Conservation (phyloP, 1,140 invertebrate genomes). For the Palaemon carinicauda region DNA sequence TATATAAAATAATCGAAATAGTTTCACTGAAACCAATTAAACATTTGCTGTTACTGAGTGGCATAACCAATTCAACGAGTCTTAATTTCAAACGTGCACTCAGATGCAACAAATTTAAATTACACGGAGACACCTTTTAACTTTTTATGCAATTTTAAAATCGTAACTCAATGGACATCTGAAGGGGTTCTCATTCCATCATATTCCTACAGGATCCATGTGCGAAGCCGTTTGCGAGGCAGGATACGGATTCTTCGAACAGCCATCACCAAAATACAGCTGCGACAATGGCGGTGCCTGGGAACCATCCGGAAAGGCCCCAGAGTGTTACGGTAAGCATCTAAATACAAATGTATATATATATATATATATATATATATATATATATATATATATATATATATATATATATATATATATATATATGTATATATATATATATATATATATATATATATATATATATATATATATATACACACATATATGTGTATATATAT, state of each 20-base stretch:
- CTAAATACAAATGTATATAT: neutral
- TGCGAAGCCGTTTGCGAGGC: constrained; percentile 59
- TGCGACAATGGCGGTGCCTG: constrained; percentile 59
- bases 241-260: constrained; percentile 59
- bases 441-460: neutral
- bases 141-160: too few relatives aligned
- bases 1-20: too few relatives aligned
- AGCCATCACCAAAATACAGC: constrained; percentile 59
- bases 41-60: too few relatives aligned
- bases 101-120: too few relatives aligned
- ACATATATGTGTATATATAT: neutral
- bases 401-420: neutral
- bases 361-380: constrained; percentile 1
- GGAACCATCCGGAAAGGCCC: constrained; percentile 55
- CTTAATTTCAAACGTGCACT: too few relatives aligned
- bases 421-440: too few relatives aligned
- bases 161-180: too few relatives aligned
- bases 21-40: too few relatives aligned
- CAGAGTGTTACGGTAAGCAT: constrained; percentile 60
- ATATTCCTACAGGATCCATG: constrained; percentile 48
- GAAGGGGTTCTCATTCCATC: too few relatives aligned
- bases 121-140: too few relatives aligned
- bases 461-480: neutral
- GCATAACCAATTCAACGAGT: too few relatives aligned
- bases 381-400: neutral